Evolutionary conservation across 2,113 vertebrate genomes (phyloP).

Genomic region (Petrocephalus microphthalmus): DNA sequence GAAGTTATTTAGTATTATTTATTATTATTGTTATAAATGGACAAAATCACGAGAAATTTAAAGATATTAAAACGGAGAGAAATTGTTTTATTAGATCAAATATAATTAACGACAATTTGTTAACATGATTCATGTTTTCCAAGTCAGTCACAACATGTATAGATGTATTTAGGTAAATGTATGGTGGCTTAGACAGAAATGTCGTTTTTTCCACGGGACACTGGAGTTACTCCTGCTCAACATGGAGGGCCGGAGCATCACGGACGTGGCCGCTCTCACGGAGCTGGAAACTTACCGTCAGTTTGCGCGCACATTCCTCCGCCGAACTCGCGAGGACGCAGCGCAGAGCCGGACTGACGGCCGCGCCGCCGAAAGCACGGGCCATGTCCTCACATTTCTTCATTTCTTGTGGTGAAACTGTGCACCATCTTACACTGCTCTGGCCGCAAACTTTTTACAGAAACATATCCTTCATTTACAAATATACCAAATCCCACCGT

Average conservation of each 20-base stretch:
- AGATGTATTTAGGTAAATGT: neutral
- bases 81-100: neutral
- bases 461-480: neutral
- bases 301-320: conserved; percentile 64
- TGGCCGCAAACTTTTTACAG: conserved; percentile 52
- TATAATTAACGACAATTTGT: neutral
- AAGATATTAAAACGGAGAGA: neutral
- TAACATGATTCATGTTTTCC: neutral
- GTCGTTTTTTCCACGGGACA: neutral
- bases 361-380: conserved; percentile 57
- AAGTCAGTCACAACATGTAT: neutral
- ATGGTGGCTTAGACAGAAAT: neutral
- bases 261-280: neutral
- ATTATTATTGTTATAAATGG: neutral
- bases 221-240: neutral
- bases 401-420: conserved; percentile 65
- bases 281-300: conserved; percentile 61
- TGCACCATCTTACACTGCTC: conserved; percentile 75
- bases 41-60: neutral
- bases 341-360: conserved; percentile 63
- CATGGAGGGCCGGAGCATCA: neutral
- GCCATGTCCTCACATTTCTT: conserved; percentile 78
- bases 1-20: neutral
- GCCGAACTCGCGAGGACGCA: conserved; percentile 57
- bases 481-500: neutral